These are phyloP conservation scores for Pipistrellus nathusii DNA, from an alignment of 2,797 vertebrate species.

Conservation along the genomic window DNA sequence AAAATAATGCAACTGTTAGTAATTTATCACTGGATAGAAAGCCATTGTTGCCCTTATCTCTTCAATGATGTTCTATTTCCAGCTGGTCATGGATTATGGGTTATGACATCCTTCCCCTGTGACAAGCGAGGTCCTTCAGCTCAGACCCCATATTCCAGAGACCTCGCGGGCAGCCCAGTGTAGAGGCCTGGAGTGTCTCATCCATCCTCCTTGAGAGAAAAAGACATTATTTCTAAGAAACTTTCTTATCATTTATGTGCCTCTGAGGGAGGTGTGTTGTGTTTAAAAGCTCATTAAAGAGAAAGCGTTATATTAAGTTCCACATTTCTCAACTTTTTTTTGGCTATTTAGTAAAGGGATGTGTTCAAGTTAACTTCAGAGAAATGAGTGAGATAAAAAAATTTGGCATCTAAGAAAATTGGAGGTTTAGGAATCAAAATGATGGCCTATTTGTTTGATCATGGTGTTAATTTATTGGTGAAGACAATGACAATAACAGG, in stretches of 20 bases:
- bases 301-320: not conserved
- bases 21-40: slow-evolving; percentile 94
- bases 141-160: slow-evolving; percentile 80
- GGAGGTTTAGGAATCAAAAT: not conserved
- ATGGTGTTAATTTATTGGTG: not conserved
- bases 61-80: slow-evolving; percentile 92
- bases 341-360: not conserved
- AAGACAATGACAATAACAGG: not conserved
- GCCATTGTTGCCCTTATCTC: slow-evolving; percentile 94
- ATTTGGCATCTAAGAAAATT: not conserved
- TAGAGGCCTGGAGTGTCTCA: slow-evolving; percentile 19
- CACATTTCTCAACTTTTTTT: not conserved
- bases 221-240: slow-evolving; percentile 20
- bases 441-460: not conserved
- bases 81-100: slow-evolving; percentile 91
- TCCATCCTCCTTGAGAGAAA: not conserved
- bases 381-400: not conserved
- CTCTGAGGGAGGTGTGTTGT: not conserved
- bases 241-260: not conserved
- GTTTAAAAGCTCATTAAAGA: not conserved
- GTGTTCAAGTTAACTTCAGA: not conserved
- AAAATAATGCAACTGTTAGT: slow-evolving; percentile 93
- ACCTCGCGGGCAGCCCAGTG: slow-evolving; percentile 79
- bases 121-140: slow-evolving; percentile 83
- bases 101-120: slow-evolving; percentile 87